A percentile compares a stretch with the other conserved stretches of the same genome.
Conservation (phyloP, 2,797 vertebrate species). For the Poecilia wingei region DNA sequence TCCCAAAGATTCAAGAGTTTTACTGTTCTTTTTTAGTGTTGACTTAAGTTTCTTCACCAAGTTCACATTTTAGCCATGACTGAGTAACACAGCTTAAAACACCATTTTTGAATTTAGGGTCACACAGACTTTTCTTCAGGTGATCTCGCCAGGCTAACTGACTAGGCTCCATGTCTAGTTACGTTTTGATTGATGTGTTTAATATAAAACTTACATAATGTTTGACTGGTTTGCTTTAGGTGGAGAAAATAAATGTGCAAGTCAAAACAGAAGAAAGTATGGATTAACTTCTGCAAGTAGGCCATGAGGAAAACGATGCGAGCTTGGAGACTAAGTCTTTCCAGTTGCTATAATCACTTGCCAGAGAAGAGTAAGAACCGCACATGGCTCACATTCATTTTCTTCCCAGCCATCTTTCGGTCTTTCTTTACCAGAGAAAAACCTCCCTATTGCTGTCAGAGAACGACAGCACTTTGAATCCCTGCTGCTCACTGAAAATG, state of each 20-base stretch:
- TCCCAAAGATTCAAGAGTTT: neutral
- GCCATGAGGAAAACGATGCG: slow-evolving; percentile 68
- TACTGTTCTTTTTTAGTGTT: neutral
- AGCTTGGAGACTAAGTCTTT: slow-evolving; percentile 49
- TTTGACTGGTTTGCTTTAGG: slow-evolving; percentile 38
- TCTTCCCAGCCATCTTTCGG: slow-evolving; percentile 36
- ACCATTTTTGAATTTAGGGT: neutral
- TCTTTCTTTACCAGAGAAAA: slow-evolving; percentile 31
- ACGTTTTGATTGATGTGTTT: neutral
- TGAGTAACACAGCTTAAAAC: neutral
- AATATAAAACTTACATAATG: slow-evolving; percentile 10
- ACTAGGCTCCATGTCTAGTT: neutral
- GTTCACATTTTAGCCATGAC: neutral
- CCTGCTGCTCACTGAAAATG: slow-evolving; percentile 59
- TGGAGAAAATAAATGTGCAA: slow-evolving; percentile 25
- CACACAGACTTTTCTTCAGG: neutral
- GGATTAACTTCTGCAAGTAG: slow-evolving; percentile 70
- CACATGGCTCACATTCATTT: slow-evolving; percentile 60
- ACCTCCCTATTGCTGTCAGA: slow-evolving; percentile 38
- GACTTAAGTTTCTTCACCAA: neutral
- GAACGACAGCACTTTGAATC: slow-evolving; percentile 65
- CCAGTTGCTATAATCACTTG: slow-evolving; percentile 67
- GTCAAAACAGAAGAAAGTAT: slow-evolving; percentile 50
- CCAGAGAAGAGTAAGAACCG: slow-evolving; percentile 58
- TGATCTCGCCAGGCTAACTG: neutral